Conservation (phyloP, 1,140 invertebrate species). For the Pogonus chalceus region DNA sequence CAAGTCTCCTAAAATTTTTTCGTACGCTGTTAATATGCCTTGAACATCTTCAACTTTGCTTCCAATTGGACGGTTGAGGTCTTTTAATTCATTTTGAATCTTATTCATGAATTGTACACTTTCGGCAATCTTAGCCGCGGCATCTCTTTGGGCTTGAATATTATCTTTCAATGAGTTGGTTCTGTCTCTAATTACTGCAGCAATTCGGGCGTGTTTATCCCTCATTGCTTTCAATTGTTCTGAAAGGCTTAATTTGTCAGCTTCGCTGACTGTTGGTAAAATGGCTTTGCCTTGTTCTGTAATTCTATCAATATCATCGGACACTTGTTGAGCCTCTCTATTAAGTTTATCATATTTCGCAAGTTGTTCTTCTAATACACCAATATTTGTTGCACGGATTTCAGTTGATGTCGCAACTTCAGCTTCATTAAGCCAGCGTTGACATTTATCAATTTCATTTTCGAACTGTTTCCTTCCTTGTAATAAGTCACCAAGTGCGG, state of each 20-base stretch:
- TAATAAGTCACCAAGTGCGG: conserved; percentile 59
- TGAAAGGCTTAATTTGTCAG: conserved; percentile 68
- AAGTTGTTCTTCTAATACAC: conserved; percentile 74
- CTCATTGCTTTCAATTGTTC: conserved; percentile 67
- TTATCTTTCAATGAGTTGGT: conserved; percentile 58
- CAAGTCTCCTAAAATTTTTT: conserved; percentile 66
- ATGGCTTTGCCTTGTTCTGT: conserved; percentile 71
- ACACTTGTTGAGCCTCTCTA: conserved; percentile 60
- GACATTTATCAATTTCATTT: conserved; percentile 64
- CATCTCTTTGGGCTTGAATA: conserved; percentile 68
- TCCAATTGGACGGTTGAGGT: conserved; percentile 75
- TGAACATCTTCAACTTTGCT: conserved; percentile 75
- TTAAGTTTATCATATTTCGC: conserved; percentile 72
- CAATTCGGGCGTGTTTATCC: conserved; percentile 63
- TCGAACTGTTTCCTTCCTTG: conserved; percentile 71
- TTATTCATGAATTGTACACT: conserved; percentile 67
- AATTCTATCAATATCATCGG: conserved; percentile 59
- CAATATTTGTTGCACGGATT: conserved; percentile 62
- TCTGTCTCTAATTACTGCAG: conserved; percentile 63
- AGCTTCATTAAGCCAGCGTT: conserved; percentile 78
- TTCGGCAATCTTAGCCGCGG: conserved; percentile 64
- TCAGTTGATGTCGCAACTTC: conserved; percentile 75
- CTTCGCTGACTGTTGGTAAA: conserved; percentile 68
- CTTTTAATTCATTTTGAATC: conserved; percentile 72
- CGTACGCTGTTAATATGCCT: conserved; percentile 63